Conservation (phyloP, 2,113 vertebrate genomes). For the Sminthopsis crassicaudata region DNA sequence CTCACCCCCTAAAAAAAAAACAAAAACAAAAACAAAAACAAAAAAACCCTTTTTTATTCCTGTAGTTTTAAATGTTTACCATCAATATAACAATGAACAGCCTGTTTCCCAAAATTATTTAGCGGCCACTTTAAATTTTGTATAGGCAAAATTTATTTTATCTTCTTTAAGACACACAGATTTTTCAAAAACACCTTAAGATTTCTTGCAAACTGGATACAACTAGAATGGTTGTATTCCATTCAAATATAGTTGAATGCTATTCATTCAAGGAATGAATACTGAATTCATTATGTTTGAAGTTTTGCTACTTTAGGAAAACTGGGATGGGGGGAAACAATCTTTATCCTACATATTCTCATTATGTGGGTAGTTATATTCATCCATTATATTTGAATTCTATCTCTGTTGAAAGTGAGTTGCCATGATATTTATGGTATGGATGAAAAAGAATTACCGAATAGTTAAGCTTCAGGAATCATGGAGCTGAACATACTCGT, state of each 20-base stretch:
- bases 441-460: neutral
- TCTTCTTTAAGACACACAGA: neutral
- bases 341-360: neutral
- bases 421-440: neutral
- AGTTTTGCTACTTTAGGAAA: neutral
- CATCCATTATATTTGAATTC: neutral
- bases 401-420: neutral
- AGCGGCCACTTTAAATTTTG: neutral
- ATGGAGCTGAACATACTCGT: neutral
- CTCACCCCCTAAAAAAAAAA: neutral
- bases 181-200: neutral
- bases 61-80: neutral
- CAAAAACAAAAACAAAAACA: too few relatives aligned
- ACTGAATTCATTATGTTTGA: neutral
- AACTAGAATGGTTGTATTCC: neutral
- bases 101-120: neutral
- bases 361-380: neutral
- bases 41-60: neutral
- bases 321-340: neutral
- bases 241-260: too few relatives aligned
- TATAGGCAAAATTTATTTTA: neutral
- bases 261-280: too few relatives aligned
- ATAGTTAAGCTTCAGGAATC: neutral
- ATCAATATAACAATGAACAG: neutral
- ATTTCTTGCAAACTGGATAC: neutral